These are phyloP conservation scores for Protosalanx chinensis DNA, from an alignment of 2,797 vertebrate genomes.

Conservation along the genomic window DNA sequence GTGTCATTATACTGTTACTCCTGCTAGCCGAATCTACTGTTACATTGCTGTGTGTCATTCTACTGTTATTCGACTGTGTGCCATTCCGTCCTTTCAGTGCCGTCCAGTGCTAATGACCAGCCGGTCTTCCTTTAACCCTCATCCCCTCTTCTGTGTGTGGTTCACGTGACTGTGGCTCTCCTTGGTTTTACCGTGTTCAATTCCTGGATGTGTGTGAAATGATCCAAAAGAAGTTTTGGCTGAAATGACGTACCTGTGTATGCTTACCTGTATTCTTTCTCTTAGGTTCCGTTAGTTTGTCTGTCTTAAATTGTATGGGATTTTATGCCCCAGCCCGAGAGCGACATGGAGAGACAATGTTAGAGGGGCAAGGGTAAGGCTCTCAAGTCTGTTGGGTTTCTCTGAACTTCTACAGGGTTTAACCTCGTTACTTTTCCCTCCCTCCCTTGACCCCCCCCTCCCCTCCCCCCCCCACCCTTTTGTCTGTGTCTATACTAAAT, in stretches of 20 bases:
- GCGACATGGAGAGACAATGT: slow-evolving; percentile 85
- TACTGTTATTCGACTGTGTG: slow-evolving; percentile 57
- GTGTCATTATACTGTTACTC: not conserved
- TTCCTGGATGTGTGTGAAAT: slow-evolving; percentile 38
- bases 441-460: slow-evolving; percentile 50
- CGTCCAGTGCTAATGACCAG: slow-evolving; percentile 71
- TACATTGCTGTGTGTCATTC: slow-evolving; percentile 61
- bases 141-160: slow-evolving; percentile 62
- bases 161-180: slow-evolving; percentile 71
- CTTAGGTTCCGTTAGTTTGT: slow-evolving; percentile 99
- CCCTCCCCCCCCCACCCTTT: slow-evolving; percentile 62
- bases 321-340: slow-evolving; percentile 83
- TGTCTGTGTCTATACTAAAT: slow-evolving; percentile 66
- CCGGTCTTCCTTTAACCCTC: slow-evolving; percentile 61
- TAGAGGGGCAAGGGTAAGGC: slow-evolving; percentile 99
- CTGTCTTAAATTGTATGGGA: slow-evolving; percentile 98
- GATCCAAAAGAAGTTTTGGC: slow-evolving; percentile 50
- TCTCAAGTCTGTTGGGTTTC: slow-evolving; percentile 92
- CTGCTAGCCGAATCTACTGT: slow-evolving; percentile 36
- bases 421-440: slow-evolving; percentile 61
- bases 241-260: slow-evolving; percentile 77
- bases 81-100: slow-evolving; percentile 74
- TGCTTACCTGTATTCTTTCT: slow-evolving; percentile 99
- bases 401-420: slow-evolving; percentile 74
- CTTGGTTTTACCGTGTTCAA: slow-evolving; percentile 55